phyloP scores from a whole-genome alignment of 2,888 invertebrate species.

The Mesodorylaimus sp. region DNA sequence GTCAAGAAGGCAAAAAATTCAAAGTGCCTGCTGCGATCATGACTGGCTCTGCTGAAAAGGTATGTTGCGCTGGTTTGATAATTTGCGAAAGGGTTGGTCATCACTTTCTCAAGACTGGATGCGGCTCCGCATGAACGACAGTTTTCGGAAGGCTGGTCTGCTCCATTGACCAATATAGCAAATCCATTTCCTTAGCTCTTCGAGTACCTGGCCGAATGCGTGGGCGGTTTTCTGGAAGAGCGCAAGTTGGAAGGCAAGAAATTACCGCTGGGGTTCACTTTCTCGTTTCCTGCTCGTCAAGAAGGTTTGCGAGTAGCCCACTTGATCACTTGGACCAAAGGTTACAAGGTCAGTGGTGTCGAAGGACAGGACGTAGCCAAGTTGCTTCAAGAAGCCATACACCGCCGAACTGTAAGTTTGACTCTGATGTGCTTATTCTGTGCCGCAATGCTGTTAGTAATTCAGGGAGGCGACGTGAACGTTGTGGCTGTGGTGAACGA shows the following conservation, averaged over 20 bases:
- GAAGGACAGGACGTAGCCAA: slow-evolving; percentile 36
- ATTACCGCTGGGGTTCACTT: slow-evolving; percentile 39
- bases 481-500: slow-evolving; percentile 88
- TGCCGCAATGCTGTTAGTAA: too few species aligned
- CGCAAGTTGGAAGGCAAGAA: slow-evolving; percentile 24
- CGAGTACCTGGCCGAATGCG: slow-evolving; percentile 38
- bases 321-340: slow-evolving; percentile 38
- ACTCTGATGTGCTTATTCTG: too few species aligned
- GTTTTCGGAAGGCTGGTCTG: too few species aligned
- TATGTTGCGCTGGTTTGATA: too few species aligned
- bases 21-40: slow-evolving; percentile 82
- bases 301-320: slow-evolving; percentile 31
- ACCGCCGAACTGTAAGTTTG: too few species aligned
- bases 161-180: too few species aligned
- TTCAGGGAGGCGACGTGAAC: slow-evolving; percentile 68
- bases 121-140: too few species aligned
- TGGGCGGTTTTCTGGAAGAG: slow-evolving; percentile 35
- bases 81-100: too few species aligned
- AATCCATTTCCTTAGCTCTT: too few species aligned
- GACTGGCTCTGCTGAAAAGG: slow-evolving; percentile 63
- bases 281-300: slow-evolving; percentile 38
- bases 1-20: too few species aligned
- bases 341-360: slow-evolving; percentile 38
- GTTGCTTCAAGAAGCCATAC: slow-evolving; percentile 35
- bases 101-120: too few species aligned